phyloP scores from a whole-genome alignment of 2,888 invertebrate genomes.

The Seira sanloemensis region DNA sequence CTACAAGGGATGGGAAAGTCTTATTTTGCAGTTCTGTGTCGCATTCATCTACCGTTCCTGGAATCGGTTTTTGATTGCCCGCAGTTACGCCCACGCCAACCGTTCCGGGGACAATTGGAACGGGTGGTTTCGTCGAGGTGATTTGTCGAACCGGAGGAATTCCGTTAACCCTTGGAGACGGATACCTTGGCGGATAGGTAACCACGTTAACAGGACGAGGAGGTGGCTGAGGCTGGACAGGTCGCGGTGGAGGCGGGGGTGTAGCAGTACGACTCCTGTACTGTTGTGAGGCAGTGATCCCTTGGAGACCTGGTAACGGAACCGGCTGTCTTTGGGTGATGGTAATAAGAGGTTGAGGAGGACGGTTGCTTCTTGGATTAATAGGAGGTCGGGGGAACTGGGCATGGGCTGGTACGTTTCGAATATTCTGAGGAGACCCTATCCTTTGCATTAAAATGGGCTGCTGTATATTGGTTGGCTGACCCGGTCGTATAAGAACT shows the following conservation, averaged over 20 bases:
- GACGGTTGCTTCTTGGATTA: not conserved
- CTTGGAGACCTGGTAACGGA: not conserved
- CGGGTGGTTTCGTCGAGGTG: not conserved
- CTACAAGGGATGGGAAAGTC: constrained; percentile 90
- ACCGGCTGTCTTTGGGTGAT: not conserved
- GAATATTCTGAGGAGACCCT: not conserved
- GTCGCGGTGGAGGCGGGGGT: not conserved
- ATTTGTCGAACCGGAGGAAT: not conserved
- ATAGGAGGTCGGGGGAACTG: not conserved
- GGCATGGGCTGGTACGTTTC: not conserved
- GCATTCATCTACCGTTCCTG: constrained; percentile 42
- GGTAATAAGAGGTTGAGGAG: too few species aligned
- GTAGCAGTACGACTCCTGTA: not conserved
- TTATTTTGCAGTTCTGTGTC: constrained; percentile 76
- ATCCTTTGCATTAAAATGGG: not conserved
- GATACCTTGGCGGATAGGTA: not conserved
- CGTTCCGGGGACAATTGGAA: not conserved
- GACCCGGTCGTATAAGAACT: constrained; percentile 18
- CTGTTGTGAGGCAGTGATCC: not conserved
- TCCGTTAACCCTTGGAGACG: not conserved
- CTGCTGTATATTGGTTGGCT: not conserved
- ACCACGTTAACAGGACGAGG: not conserved
- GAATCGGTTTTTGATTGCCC: constrained; percentile 45
- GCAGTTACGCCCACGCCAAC: constrained; percentile 34
- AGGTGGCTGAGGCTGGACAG: not conserved